Conservation (phyloP, 37 sponge, comb jelly and placozoan species). For the Oopsacas minuta region DNA sequence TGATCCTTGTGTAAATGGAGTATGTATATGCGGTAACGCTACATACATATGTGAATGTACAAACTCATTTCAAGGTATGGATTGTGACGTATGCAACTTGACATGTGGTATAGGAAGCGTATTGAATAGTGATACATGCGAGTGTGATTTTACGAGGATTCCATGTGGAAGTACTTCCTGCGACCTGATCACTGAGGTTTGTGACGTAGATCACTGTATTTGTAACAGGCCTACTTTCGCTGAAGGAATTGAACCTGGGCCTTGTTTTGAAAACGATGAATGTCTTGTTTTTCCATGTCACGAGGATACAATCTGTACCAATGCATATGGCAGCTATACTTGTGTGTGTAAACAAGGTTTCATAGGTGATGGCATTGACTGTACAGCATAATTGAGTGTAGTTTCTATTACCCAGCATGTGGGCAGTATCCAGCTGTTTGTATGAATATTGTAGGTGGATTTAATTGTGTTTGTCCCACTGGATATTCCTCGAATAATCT, state of each 20-base stretch:
- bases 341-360: neutral
- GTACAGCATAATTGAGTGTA: neutral
- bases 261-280: neutral
- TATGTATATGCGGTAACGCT: neutral
- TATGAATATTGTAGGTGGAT: neutral
- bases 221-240: neutral
- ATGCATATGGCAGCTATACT: neutral
- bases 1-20: conserved; percentile 19
- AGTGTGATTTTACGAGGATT: neutral
- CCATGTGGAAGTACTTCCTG: neutral
- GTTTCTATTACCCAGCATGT: neutral
- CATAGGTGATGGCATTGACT: neutral
- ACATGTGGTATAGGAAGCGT: neutral
- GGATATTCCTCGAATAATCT: neutral
- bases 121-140: neutral
- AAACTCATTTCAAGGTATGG: neutral
- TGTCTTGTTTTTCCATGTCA: neutral
- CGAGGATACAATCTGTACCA: neutral
- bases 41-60: neutral
- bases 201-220: neutral
- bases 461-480: neutral
- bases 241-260: neutral
- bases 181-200: neutral
- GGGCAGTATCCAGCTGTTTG: neutral
- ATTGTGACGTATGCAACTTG: neutral